Conservation (phyloP, 2,888 invertebrate genomes). For the Oxyscelio sp. region DNA sequence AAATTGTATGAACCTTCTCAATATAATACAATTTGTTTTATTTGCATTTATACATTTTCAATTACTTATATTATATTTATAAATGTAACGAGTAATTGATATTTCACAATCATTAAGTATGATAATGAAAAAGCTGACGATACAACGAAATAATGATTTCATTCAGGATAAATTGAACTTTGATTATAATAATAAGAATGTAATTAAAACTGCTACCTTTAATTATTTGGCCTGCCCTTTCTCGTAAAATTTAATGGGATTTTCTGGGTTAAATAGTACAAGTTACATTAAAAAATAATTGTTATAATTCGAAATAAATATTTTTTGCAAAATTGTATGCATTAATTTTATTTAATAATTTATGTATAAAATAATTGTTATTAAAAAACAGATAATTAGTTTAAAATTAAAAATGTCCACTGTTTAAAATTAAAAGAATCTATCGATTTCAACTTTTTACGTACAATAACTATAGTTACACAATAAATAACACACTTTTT, state of each 20-base stretch:
- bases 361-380: too few relatives aligned
- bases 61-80: too few relatives aligned
- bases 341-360: background rate
- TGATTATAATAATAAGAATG: slow-evolving; percentile 9
- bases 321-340: background rate
- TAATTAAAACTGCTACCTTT: slow-evolving; percentile 2
- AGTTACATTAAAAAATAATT: background rate
- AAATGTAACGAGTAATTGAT: slow-evolving; percentile 1
- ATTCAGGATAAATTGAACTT: slow-evolving; percentile 6
- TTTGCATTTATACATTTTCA: too few relatives aligned
- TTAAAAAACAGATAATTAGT: too few relatives aligned
- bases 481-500: too few relatives aligned
- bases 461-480: too few relatives aligned
- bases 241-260: background rate
- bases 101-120: slow-evolving; percentile 13
- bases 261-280: background rate
- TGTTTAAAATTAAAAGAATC: too few relatives aligned
- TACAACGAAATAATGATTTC: slow-evolving; percentile 6
- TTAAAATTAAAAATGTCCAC: too few relatives aligned
- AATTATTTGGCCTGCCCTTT: background rate
- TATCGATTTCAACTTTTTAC: too few relatives aligned
- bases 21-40: too few relatives aligned
- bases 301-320: background rate
- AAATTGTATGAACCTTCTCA: too few relatives aligned
- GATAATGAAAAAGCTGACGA: slow-evolving; percentile 4